Evolutionary conservation across 2,113 vertebrate genomes (phyloP), one percentile per base, ranked within the genome.

Genomic region (Girardinichthys multiradiatus): DNA sequence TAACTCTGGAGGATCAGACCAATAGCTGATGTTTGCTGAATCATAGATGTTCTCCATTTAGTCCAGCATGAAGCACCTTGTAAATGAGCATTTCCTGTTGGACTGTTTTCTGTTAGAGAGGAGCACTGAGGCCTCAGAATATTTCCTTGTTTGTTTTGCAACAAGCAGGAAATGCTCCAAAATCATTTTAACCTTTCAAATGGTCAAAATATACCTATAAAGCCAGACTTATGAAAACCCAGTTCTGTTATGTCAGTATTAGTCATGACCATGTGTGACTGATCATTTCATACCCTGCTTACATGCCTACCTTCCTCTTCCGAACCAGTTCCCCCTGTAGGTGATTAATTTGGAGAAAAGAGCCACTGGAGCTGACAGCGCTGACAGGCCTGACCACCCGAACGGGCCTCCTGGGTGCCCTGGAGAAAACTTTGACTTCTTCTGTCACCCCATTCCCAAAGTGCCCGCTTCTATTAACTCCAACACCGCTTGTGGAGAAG

Each of bases 251-350:
- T 42, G 54, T 74, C 21, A 48, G 39, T 10, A 12, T 35, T 28
- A 28, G 4, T 17, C n/a, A 28, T 8, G 5, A n/a, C n/a, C 17
- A 4, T 26, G 15, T 37, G 29, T 39, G 1, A 0, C 2, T 14
- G 4, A 28, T 15, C 17, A 4, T 26, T 26, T 24, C 15, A 1
- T 6, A 19, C 17, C 17, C 4, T 45, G 4, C 42, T 27, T 14
- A 0, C 29, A 21, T 8, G 17, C 74, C 87, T 57, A 93, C 91
- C 91, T 94, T 94, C 81, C 92, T 92, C 80, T 94, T 95, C 28
- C 66, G 82, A 66, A 94, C 90, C 78, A 94, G 91, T 77, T 95
- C 93, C 62, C 93, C 93, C n/a, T 94, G 94, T 82, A 94, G 91
- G 31, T 93, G 93, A 77, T 88, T 93, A 68, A 95, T 87, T 78